Base-by-base conservation (phyloP, 2,888 invertebrate genomes). In the Leptothorax acervorum region DNA sequence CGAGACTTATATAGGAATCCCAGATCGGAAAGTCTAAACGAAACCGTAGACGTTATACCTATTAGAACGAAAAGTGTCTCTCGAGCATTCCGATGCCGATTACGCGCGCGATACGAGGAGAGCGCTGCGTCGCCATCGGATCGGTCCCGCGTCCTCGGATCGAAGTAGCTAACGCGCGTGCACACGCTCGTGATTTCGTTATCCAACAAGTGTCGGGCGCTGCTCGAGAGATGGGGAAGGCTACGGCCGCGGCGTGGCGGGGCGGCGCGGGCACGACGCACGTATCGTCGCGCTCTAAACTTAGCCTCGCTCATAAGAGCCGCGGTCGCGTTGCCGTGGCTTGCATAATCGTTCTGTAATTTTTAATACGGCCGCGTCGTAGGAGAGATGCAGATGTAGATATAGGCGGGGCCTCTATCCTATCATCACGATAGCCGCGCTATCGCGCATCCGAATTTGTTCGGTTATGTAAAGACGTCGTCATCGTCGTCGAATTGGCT, bases 201-300 rank as follows among this genome's bases (percentile, higher is more conserved):
- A 89, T 90, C 90, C 92, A 92, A 91, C 92, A 92, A 92, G 91
- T 92, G 92, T 89, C 90, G 90, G 73, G 82, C 82, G 84, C 45
- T 65, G 84, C 84, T 83, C 84, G 85, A 74, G 88, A 68, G 70
- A 60, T 70, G 70, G 83, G 84, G 89, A 86, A 87, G 87, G 85
- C 78, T 83, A 79, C 76, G 85, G 6, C 35, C 5, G 6, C 35
- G 35, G 35, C 35, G 70, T 48, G 45, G 35, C 68, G 60, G 78
- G 60, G 70, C 83, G 79, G 53, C 81, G 83, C 82, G 60, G 74
- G 83, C 84, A 62, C 82, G 79, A 62, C 82, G 83, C 85, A 60
- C 31, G 86, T 88, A 84, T 85, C 88, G 89, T 71, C 65, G 81
- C 85, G 79, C 89, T 91, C 92, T 92, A 92, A 92, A 92, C 91